These are phyloP conservation scores for Chrysolina oricalcia DNA, from an alignment of 2,888 invertebrate species.

Conservation along the genomic window DNA sequence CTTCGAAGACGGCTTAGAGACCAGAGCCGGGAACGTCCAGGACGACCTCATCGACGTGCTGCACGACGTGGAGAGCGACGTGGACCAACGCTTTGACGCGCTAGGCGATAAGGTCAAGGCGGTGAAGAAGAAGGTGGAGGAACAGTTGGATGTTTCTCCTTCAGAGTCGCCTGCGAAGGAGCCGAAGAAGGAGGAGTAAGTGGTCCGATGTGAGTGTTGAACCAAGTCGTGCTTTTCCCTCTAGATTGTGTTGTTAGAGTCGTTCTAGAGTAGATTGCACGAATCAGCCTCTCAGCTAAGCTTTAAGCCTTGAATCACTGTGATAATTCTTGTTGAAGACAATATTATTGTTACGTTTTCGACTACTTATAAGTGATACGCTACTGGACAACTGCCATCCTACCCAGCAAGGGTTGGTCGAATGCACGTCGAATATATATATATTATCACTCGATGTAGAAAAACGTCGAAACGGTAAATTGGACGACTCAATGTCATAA, in stretches of 20 bases:
- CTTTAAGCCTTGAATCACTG: not conserved
- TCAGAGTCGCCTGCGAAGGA: slow-evolving; percentile 58
- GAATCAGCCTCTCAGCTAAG: slow-evolving; percentile 25
- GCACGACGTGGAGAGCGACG: slow-evolving; percentile 62
- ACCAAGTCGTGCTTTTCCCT: slow-evolving; percentile 51
- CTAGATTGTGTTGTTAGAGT: slow-evolving; percentile 43
- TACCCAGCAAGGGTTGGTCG: no score
- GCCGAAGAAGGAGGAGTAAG: slow-evolving; percentile 67
- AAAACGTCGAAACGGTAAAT: no score
- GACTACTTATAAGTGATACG: no score
- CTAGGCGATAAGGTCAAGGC: slow-evolving; percentile 62
- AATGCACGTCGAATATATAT: no score
- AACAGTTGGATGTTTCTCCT: slow-evolving; percentile 58
- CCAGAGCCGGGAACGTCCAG: slow-evolving; percentile 54
- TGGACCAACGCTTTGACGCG: slow-evolving; percentile 58
- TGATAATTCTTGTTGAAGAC: no score
- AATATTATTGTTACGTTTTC: no score
- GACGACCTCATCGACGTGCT: slow-evolving; percentile 58
- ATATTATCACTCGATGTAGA: no score
- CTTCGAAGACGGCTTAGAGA: slow-evolving; percentile 50
- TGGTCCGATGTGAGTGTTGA: slow-evolving; percentile 68
- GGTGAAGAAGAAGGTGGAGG: slow-evolving; percentile 59
- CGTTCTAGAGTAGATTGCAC: slow-evolving; percentile 54
- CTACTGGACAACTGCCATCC: no score
- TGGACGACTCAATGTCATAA: no score